Conservation (phyloP, 2,797 vertebrate species). For the Pipistrellus pipistrellus region DNA sequence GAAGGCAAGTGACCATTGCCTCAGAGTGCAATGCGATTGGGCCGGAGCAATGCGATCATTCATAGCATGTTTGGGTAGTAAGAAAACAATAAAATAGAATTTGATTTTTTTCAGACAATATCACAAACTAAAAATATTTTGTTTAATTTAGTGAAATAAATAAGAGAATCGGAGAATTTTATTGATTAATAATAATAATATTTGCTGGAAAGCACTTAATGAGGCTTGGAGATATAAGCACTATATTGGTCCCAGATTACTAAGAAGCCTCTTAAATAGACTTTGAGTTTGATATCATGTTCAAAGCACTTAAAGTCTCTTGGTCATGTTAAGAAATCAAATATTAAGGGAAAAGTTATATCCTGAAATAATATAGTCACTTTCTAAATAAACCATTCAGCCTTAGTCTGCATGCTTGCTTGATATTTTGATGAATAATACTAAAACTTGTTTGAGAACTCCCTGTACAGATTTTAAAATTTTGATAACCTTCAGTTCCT, state of each 20-base stretch:
- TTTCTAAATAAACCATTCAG: background rate
- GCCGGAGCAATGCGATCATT: conserved; percentile 26
- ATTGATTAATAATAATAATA: conserved; percentile 48
- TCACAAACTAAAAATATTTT: conserved; percentile 60
- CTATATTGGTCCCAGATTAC: conserved; percentile 25
- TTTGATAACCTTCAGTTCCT: background rate
- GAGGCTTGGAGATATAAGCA: conserved; percentile 37
- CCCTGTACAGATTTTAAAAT: background rate
- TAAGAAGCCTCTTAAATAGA: conserved; percentile 76
- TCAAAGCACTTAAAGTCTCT: conserved; percentile 48
- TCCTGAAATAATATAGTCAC: conserved; percentile 36
- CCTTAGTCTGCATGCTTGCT: background rate
- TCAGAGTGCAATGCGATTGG: too few species aligned
- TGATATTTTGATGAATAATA: conserved; percentile 43
- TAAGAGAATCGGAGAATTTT: conserved; percentile 47
- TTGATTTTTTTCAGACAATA: conserved; percentile 59
- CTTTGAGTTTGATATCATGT: conserved; percentile 64
- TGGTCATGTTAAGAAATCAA: conserved; percentile 64
- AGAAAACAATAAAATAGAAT: conserved; percentile 48
- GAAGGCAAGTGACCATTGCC: conserved; percentile 58
- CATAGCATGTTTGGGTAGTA: background rate
- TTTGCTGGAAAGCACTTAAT: conserved; percentile 68
- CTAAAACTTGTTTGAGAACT: conserved; percentile 9
- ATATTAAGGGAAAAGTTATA: conserved; percentile 63
- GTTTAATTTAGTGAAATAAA: conserved; percentile 67